Base-by-base conservation (phyloP, 2,113 vertebrate genomes). In the Cardinalis cardinalis region DNA sequence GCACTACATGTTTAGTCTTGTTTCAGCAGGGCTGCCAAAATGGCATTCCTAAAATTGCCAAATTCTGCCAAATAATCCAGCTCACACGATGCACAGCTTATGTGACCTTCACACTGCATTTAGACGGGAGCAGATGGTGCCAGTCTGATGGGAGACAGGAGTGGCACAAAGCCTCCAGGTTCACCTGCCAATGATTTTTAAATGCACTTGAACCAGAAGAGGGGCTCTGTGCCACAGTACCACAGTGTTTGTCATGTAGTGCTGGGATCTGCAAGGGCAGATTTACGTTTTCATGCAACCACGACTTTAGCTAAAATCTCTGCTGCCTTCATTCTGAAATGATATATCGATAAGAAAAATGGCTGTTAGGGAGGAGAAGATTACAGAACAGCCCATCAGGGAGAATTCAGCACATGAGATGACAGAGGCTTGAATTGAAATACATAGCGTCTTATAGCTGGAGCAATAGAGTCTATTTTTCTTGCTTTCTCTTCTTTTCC, bases 371-470 rank as follows among this genome's bases (percentile, higher is more conserved):
- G 38, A 77, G 43, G n/a, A 85, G 51, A 84, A 89, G 46, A 93
- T 93, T 96, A 88, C 58, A 88, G 80, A 93, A 82, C 58, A 88
- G 51, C 56, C 31, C 83, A 93, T 93, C 73, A 56, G 84, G 73
- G 88, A 95, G 43, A 76, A 94, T 87, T 92, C 86, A 87, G 84
- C n/a, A 87, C 80, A 88, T 17, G 38, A 85, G 65, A 86, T 0
- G 12, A 84, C 83, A 90, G 51, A 83, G 24, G 46, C 59, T 87
- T 89, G 87, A 94, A 95, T 23, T 93, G 80, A 96, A 95, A 93
- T 93, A 93, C 87, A 75, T 70, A 43, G 73, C 87, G 52, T 76
- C 90, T 93, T 80, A 88, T 26, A 84, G 79, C 43, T 72, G 60
- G 44, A 89, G 85, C 53, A 60, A 91, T 43, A 56, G 48, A 89